Evolutionary conservation across 2,113 vertebrate species (phyloP), one percentile per base, ranked within the genome.

Genomic region (Periophthalmus modestus): DNA sequence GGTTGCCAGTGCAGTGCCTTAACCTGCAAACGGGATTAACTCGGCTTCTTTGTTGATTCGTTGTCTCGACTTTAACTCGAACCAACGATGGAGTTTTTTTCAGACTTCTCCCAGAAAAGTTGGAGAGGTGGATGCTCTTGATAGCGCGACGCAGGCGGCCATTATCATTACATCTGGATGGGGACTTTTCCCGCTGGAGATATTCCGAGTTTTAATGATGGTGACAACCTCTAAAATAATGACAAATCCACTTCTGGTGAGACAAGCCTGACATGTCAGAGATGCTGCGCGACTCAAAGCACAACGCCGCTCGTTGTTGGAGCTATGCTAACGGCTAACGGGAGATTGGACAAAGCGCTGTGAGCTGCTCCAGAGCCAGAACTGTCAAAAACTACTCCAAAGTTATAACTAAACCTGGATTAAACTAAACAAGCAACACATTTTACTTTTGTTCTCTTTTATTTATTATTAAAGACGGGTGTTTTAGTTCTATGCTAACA

Each of bases 191-290:
- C 19, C 2, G 7, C 52, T 15, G 57, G 12, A 28, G 24, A n/a
- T 14, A 59, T 59, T 59, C 13, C 28, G 24, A 59, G 28, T 59
- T 59, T 59, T 59, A 59, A 28, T 59, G 23, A 28, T 12, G 12
- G 57, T 59, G 57, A 59, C 57, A 59, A 28, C 23, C 23, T 59
- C 19, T 21, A n/a, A 21, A 59, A 59, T 59, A 59, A 59, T 59
- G 57, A 28, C 21, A 24, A 5, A 13, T 12, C 24, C 24, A 59
- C 24, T 59, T 28, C 19, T 55, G 52, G 19, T 28, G 23, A 59
- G 57, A 59, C 28, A 15, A 59, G 57, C 12, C 23, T 15, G 23
- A 15, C 21, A 59, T 59, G 57, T 59, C 57, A 59, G 57, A 15
- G 24, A 59, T 15, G 57, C 14, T 28, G 57, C 13, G 55, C 13